These are phyloP conservation scores for Nomada ferruginata DNA, from an alignment of 2,888 invertebrate genomes.

Conservation along the genomic window DNA sequence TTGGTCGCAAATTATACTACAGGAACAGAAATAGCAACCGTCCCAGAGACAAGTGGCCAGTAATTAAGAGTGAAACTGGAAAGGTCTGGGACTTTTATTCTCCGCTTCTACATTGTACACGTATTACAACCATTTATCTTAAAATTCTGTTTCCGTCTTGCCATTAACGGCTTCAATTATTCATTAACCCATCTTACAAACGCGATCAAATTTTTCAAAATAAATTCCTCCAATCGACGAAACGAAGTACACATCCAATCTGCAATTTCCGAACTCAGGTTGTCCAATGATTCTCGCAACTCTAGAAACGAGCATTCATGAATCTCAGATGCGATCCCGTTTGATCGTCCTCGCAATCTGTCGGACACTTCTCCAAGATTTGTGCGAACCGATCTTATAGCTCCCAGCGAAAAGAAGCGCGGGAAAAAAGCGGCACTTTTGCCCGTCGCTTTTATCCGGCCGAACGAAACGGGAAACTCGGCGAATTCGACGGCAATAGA, in stretches of 20 bases:
- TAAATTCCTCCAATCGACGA: no score
- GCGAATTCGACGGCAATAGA: conserved; percentile 7
- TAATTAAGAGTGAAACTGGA: neutral
- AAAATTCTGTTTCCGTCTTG: conserved; percentile 27
- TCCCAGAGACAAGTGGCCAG: neutral
- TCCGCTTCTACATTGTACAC: neutral
- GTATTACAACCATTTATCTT: conserved; percentile 5
- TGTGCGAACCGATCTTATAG: neutral
- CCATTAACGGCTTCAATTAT: conserved; percentile 43
- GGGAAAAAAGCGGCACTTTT: neutral
- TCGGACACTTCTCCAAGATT: neutral
- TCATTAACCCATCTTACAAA: no score
- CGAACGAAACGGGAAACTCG: neutral
- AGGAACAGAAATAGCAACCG: neutral
- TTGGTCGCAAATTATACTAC: neutral
- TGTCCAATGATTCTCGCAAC: no score
- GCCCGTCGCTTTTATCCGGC: neutral
- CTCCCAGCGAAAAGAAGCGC: neutral
- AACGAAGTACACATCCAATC: conserved; percentile 25
- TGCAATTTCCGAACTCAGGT: no score
- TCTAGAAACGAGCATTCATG: no score
- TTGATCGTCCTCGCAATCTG: neutral
- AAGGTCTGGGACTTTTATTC: neutral
- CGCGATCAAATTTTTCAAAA: no score
- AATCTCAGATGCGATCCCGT: no score